Base-by-base conservation (phyloP, 2,888 invertebrate genomes). In the Pandemis cinnamomeana region DNA sequence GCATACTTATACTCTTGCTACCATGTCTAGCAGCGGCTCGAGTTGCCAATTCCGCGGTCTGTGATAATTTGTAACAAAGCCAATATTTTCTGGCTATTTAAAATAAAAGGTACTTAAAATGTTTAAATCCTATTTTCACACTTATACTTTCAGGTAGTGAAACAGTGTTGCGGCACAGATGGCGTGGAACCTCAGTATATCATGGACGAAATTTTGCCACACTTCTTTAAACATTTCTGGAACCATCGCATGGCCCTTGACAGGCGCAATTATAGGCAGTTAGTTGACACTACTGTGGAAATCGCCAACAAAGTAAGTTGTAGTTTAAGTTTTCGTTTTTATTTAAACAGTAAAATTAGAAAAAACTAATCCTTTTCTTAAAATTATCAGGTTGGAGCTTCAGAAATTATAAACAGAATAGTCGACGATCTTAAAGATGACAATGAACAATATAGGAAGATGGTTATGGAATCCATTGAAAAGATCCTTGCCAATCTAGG, bases 401-500 rank as follows among this genome's bases (percentile, higher is more conserved):
- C 99, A 0, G 99, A 99, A 95, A 99, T 99, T 78, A 98, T 99
- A 76, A 99, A 98, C 89, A 96, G 99, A 78, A 98, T 99, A 63
- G 99, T 99, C 0, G 99, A 99, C 84, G 99, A 99, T 92, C 94
- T 99, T 73, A 99, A 99, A 92, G 99, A 99, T 88, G 99, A 99
- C 91, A 99, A 99, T 88, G 99, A 99, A 90, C 99, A 99, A 87
- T 99, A 99, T 91, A 96, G 99, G 76, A 99, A 99, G 95, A 99
- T 99, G 99, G 99, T 99, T 3, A 99, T 99, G 99, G 99, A 99
- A 91, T 99, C 99, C 0, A 99, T 99, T 75, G 99, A 99, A 88
- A 99, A 99, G 92, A 99, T 99, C 74, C 98, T 99, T 96, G 98
- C 98, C 5, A 99, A 99, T 91, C 95, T 99, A 76, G 99, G 99